Base-by-base conservation (phyloP, 1,140 invertebrate genomes). In the Hyphantria cunea region DNA sequence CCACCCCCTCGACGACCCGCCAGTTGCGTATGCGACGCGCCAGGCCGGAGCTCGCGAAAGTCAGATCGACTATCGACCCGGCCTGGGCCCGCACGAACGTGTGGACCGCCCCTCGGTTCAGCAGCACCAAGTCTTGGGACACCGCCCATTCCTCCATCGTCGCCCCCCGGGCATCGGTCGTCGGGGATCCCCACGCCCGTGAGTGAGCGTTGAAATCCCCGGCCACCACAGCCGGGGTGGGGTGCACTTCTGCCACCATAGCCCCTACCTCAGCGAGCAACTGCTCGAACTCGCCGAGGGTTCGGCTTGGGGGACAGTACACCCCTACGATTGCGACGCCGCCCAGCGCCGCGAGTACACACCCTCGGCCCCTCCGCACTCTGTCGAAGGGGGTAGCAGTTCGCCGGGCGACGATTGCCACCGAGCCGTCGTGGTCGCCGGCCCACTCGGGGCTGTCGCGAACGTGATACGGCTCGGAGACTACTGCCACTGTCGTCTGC, bases 191-290 rank as follows among this genome's bases (percentile, higher is more conserved):
- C 13, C 45, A 48, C 6, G 32, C 52, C 13, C 4, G 9, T 2
- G 61, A 64, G 31, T 70, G 74, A 0, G 71, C 68, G 15, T 69
- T 70, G 10, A 72, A 31, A 33, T 68, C 70, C n/a, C 41, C 41
- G 41, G n/a, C 6, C 7, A 44, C 9, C 4, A 44, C 5, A 44
- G n/a, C 41, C 6, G 41, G n/a, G 41, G 4, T 6, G 41, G 41
- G 41, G 5, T 9, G 9, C 6, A 6, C 5, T n/a, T 5, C n/a
- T 4, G 4, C 4, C 4, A 44, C 6, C 8, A 44, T 5, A n/a
- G n/a, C 4, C 41, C 12, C 41, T 5, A 44, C 9, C 12, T 44
- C 41, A 5, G 6, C 41, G 5, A 44, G 9, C 6, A 44, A 12
- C 4, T 5, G 4, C n/a, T 44, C 41, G 4, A 6, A 12, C 12